Base-by-base conservation (phyloP, 2,797 vertebrate genomes). In the Ptychobarbus kaznakovi region DNA sequence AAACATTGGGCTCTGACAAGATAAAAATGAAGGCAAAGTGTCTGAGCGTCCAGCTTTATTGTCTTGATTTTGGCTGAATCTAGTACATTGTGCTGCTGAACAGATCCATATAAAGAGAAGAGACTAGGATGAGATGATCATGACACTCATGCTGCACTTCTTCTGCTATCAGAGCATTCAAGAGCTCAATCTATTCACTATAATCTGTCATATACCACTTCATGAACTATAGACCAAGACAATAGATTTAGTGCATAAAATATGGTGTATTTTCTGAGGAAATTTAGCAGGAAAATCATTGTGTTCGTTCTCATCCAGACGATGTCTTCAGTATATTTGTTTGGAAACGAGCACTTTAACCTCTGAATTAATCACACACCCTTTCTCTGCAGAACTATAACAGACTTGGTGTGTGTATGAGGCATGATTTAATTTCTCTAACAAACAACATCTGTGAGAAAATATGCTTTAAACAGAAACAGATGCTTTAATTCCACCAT, bases 61-160 rank as follows among this genome's bases (percentile, higher is more conserved):
- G 16, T 40, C 20, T 79, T 63, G 56, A 63, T 40, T n/a, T 49
- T 4, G 28, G 73, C 28, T 12, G 28, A 65, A 72, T 51, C 56
- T 22, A 74, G 40, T 63, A 82, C 53, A 63, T 16, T 35, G 10
- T 72, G 81, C 12, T 49, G 40, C 9, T 58, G 25, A 85, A 80
- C 68, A 80, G n/a, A 65, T 20, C 20, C 13, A 18, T 63, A 63
- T 18, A 12, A 61, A 61, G 80, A 58, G 35, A 56, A 25, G n/a
- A 44, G 58, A 58, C 25, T 63, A n/a, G 6, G 20, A 49, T 40
- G 73, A 74, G 76, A 82, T 44, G 51, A 51, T 38, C 65, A 61
- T 70, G 61, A 75, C 79, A 81, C 77, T 76, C 56, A 28, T 32
- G 68, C 32, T 53, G 63, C 66, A 12, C 28, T 51, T 18, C 72